These are phyloP conservation scores for Chaetops frenatus DNA, from an alignment of 2,113 vertebrate genomes.

Conservation along the genomic window DNA sequence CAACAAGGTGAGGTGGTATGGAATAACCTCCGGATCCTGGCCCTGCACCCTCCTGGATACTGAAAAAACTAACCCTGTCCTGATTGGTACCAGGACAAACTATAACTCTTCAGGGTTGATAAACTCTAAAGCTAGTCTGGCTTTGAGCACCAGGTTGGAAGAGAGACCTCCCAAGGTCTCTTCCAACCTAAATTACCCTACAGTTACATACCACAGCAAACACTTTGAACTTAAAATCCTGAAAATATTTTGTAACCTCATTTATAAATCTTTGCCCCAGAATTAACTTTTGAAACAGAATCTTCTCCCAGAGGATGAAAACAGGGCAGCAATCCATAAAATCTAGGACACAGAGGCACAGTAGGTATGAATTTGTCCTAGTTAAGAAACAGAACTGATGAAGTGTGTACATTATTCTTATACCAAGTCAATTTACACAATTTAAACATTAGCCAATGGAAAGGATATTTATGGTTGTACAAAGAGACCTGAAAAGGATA, in stretches of 20 bases:
- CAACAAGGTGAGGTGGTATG: not conserved
- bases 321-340: not conserved
- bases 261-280: not conserved
- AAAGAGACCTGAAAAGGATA: not conserved
- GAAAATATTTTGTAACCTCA: not conserved
- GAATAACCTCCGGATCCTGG: not conserved
- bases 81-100: not conserved
- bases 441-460: not conserved
- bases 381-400: not conserved
- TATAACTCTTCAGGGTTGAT: not conserved
- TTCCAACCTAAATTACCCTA: not conserved
- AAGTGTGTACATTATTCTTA: not conserved
- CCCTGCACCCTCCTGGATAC: not conserved
- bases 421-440: not conserved
- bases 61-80: not conserved
- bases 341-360: conserved; percentile 2
- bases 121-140: not conserved
- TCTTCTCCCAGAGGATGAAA: conserved; percentile 4
- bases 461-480: not conserved
- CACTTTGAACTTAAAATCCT: not conserved
- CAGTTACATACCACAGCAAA: not conserved
- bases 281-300: conserved; percentile 21
- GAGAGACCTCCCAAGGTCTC: not conserved
- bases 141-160: not conserved
- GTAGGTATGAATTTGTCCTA: not conserved